Percentiles rank a stretch among this genome's conserved stretches.
phyloP scores from a whole-genome alignment of 2,888 invertebrate species.

The Stenchaetothrips biformis region DNA sequence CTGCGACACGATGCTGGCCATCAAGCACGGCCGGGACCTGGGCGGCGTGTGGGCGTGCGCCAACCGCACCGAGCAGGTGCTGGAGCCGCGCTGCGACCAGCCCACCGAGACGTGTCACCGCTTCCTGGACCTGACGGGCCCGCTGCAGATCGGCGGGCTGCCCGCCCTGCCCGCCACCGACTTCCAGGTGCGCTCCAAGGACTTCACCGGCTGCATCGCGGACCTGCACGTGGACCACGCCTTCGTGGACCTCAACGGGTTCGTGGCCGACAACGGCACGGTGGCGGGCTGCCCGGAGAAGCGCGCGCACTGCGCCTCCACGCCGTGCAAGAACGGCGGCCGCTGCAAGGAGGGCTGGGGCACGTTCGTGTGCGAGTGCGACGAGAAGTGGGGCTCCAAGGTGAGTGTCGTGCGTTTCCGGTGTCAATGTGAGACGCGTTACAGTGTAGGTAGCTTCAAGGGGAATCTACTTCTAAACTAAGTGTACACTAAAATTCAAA shows the following conservation, averaged over 20 bases:
- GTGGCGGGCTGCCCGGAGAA: slow-evolving; percentile 83
- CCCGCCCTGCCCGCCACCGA: slow-evolving; percentile 66
- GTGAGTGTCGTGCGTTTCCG: neutral
- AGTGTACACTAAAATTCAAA: no score
- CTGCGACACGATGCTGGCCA: slow-evolving; percentile 79
- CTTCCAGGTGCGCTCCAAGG: slow-evolving; percentile 71
- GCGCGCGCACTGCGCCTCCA: slow-evolving; percentile 70
- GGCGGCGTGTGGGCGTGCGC: slow-evolving; percentile 79
- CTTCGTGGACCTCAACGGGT: slow-evolving; percentile 82
- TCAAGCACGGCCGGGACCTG: slow-evolving; percentile 64
- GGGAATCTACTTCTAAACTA: no score
- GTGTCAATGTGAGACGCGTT: no score
- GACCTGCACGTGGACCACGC: slow-evolving; percentile 81
- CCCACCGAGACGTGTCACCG: slow-evolving; percentile 54
- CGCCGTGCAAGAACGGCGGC: slow-evolving; percentile 85
- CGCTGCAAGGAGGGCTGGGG: slow-evolving; percentile 84
- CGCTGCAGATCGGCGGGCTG: slow-evolving; percentile 85
- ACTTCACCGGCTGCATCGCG: slow-evolving; percentile 87
- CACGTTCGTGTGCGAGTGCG: slow-evolving; percentile 79
- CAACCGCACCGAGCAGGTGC: slow-evolving; percentile 63
- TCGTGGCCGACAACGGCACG: slow-evolving; percentile 86
- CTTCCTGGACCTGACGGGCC: slow-evolving; percentile 85
- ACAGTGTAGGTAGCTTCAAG: no score
- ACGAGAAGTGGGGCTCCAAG: slow-evolving; percentile 68
- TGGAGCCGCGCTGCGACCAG: slow-evolving; percentile 58